phyloP scores from a whole-genome alignment of 1,140 invertebrate species.

The Acromyrmex charruanus region DNA sequence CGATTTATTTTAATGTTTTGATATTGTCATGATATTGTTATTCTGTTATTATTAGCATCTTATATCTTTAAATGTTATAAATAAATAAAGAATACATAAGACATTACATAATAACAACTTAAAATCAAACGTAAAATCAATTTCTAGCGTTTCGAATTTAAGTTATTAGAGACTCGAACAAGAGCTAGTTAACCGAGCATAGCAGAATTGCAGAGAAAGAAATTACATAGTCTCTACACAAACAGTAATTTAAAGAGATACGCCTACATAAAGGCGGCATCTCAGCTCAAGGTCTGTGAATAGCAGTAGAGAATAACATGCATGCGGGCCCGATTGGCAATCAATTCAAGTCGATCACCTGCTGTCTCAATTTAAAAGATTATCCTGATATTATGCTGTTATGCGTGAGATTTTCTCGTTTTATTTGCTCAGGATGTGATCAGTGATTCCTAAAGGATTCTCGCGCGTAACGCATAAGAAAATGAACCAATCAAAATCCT shows the following conservation, averaged over 20 bases:
- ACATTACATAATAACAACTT: not conserved
- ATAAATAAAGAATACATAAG: not conserved
- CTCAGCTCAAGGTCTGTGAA: constrained; percentile 2
- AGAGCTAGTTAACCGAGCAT: not conserved
- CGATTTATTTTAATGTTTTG: no score
- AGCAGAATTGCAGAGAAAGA: not conserved
- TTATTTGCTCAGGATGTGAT: not conserved
- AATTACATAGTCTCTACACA: not conserved
- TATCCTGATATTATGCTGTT: not conserved
- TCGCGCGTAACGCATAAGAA: no score
- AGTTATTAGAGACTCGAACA: no score
- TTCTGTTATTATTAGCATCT: no score
- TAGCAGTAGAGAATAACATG: not conserved
- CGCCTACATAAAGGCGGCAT: not conserved
- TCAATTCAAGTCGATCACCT: not conserved
- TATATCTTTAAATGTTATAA: not conserved
- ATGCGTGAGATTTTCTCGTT: not conserved
- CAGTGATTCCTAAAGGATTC: not conserved
- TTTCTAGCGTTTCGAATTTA: not conserved
- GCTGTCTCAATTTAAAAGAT: not conserved
- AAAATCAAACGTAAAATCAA: not conserved
- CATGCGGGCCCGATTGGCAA: not conserved
- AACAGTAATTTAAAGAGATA: not conserved
- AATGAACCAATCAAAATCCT: no score
- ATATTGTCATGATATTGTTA: no score